Base-by-base conservation (phyloP, 2,797 vertebrate species). In the Arrhamphus sclerolepis region DNA sequence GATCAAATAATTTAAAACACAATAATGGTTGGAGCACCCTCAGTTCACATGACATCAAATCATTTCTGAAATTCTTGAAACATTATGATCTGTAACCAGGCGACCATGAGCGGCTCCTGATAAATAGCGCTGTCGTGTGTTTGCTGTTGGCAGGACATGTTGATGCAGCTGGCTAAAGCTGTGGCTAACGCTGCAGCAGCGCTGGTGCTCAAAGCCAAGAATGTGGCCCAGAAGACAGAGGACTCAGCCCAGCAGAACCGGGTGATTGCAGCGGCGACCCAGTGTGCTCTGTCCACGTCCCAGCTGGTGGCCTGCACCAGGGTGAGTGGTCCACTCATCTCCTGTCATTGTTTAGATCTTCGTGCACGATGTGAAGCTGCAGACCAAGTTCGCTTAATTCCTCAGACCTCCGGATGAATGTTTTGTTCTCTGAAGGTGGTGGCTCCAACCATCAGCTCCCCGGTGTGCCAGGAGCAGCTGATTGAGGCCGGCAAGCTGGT, bases 291-390 rank as follows among this genome's bases (percentile, higher is more conserved):
- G 61, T 99, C 97, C 56, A 98, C 98, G 5, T 98, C 98, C 47
- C 98, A 99, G 82, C 93, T 99, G 62, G 98, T 98, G 64, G 97
- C 98, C 24, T 98, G 98, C 80, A 98, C 98, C 56, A 94, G 96
- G 93, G 97, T 99, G 78, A 93, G 93, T 49, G 16, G 0, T 2
- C 43, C 6, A 4, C 20, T 17, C 14, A 16, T 46, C 44, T 6
- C 5, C 20, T 18, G 16, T 11, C 10, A n/a, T 7, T 41, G 20
- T 4, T 20, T 51, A 3, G 18, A 39, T n/a, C 7, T 24, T 53
- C 34, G 20, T 41, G 52, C 41, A 2, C 2, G 7, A 4, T 28
- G 26, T 28, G 26, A 28, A 28, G 7, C 4, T 31, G 29, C 28
- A 29, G 28, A 29, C n/a, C n/a, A 6, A 49, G 11, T 6, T 39